A percentile compares a stretch with the other conserved stretches of the same genome.
Evolutionary conservation across 2,113 vertebrate species (phyloP).

Genomic region (Pedionomus torquatus): DNA sequence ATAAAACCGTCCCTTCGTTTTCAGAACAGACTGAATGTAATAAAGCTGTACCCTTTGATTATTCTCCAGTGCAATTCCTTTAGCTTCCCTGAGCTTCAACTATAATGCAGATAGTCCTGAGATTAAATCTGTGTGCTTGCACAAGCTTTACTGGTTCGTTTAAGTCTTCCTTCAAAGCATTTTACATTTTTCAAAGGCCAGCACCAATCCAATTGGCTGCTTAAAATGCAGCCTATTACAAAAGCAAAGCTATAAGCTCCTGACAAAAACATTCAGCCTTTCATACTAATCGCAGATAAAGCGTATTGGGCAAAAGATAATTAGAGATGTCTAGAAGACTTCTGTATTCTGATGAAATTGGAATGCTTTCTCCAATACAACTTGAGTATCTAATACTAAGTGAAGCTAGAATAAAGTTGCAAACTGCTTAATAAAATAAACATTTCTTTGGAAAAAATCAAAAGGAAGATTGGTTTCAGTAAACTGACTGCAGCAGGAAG

Average conservation of each 20-base stretch:
- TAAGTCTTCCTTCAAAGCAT: slow-evolving; percentile 67
- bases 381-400: background rate
- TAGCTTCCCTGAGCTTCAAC: slow-evolving; percentile 31
- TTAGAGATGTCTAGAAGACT: slow-evolving; percentile 42
- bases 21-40: background rate
- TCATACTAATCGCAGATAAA: slow-evolving; percentile 66
- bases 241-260: slow-evolving; percentile 65
- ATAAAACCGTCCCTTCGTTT: background rate
- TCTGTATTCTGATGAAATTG: slow-evolving; percentile 4
- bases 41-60: slow-evolving; percentile 52
- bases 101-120: slow-evolving; percentile 38
- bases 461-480: slow-evolving; percentile 3
- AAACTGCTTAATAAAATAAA: background rate
- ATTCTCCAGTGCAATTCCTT: slow-evolving; percentile 15
- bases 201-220: slow-evolving; percentile 44
- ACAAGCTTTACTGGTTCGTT: slow-evolving; percentile 44
- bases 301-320: slow-evolving; percentile 55
- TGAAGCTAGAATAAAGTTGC: background rate
- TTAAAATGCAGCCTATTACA: slow-evolving; percentile 63
- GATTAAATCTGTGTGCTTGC: slow-evolving; percentile 45
- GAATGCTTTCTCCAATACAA: background rate
- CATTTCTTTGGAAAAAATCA: background rate
- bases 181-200: slow-evolving; percentile 60
- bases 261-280: slow-evolving; percentile 66
- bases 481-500: slow-evolving; percentile 40